Conservation (phyloP, 1,140 invertebrate species). For the Zaprionus vittiger region DNA sequence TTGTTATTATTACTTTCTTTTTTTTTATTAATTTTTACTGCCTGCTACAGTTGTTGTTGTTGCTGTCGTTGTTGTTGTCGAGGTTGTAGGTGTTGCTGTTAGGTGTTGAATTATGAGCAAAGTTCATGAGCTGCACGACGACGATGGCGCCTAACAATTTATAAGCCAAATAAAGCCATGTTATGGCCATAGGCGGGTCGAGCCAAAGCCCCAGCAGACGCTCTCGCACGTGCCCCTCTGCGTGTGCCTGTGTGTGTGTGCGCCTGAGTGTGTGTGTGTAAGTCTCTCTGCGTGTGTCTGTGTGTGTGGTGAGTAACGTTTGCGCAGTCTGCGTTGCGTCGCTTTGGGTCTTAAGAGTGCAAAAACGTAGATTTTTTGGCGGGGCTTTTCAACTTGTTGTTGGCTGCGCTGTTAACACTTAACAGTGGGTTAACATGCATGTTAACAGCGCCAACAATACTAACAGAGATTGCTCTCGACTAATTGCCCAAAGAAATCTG, state of each 20-base stretch:
- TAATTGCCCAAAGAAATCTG: slow-evolving; percentile 39
- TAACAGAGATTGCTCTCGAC: slow-evolving; percentile 4
- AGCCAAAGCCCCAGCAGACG: slow-evolving; percentile 19
- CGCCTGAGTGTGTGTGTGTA: background rate
- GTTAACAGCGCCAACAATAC: background rate
- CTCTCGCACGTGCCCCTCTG: slow-evolving; percentile 27
- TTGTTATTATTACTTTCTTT: slow-evolving; percentile 36
- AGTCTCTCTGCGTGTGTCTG: background rate
- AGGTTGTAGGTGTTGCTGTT: slow-evolving; percentile 48
- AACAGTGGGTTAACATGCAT: slow-evolving; percentile 19
- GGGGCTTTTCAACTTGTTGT: slow-evolving; percentile 52
- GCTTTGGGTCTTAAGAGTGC: slow-evolving; percentile 35
- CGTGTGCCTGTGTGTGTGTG: background rate
- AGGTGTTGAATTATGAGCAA: slow-evolving; percentile 82
- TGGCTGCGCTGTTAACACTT: slow-evolving; percentile 27
- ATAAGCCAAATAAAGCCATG: slow-evolving; percentile 78
- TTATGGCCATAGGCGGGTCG: slow-evolving; percentile 67
- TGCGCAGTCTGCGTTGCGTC: slow-evolving; percentile 45
- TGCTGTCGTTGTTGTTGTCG: slow-evolving; percentile 51
- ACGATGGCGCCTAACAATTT: slow-evolving; percentile 57
- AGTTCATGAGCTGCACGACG: slow-evolving; percentile 61
- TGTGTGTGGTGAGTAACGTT: slow-evolving; percentile 48
- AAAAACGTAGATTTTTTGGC: slow-evolving; percentile 21
- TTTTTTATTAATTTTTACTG: slow-evolving; percentile 45
- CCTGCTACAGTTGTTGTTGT: slow-evolving; percentile 5